These are phyloP conservation scores for Tauraco hartlaubi DNA, from an alignment of 2,797 vertebrate genomes.

Conservation along the genomic window DNA sequence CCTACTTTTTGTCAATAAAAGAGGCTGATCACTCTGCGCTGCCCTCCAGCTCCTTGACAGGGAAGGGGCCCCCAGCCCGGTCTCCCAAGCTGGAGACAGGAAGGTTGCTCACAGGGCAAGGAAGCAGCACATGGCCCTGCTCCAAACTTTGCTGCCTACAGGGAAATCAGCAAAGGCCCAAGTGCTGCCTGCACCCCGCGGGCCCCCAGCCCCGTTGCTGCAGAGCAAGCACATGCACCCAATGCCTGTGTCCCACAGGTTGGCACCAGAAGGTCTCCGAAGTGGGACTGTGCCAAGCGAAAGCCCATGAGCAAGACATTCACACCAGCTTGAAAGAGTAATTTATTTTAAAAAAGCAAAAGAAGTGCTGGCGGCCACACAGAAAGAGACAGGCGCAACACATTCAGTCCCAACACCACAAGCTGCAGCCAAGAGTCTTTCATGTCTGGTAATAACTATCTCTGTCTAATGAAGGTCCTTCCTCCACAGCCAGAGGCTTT, in stretches of 20 bases:
- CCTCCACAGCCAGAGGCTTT: not conserved
- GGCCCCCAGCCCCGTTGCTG: not conserved
- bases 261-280: not conserved
- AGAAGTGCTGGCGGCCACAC: not conserved
- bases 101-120: rapidly evolving
- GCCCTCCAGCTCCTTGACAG: not conserved
- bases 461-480: not conserved
- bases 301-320: not conserved
- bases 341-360: constrained; percentile 46
- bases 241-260: rapidly evolving
- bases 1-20: not conserved
- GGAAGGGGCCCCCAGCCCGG: not conserved
- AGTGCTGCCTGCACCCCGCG: rapidly evolving
- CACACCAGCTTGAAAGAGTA: not conserved
- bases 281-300: not conserved
- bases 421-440: not conserved
- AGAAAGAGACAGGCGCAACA: not conserved
- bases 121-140: rapidly evolving
- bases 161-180: not conserved
- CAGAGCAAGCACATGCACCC: rapidly evolving
- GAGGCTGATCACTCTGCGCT: not conserved
- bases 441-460: not conserved
- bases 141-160: not conserved
- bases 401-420: not conserved
- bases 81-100: not conserved